These are phyloP conservation scores for Carassius gibelio DNA, from an alignment of 2,113 vertebrate genomes.

Conservation along the genomic window DNA sequence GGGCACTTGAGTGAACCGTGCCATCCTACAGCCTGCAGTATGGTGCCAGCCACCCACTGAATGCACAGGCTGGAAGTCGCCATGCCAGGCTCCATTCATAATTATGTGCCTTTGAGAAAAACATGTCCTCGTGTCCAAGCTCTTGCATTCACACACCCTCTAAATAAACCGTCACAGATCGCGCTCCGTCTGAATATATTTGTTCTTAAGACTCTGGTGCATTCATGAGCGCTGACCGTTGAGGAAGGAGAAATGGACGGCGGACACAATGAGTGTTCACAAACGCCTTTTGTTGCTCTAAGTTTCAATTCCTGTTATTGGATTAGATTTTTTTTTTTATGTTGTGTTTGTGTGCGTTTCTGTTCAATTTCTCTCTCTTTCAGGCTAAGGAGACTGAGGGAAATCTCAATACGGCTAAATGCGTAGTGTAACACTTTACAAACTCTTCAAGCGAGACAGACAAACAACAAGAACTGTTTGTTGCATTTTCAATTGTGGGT, in stretches of 20 bases:
- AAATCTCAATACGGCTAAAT: slow-evolving; percentile 33
- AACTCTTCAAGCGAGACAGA: slow-evolving; percentile 31
- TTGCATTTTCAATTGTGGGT: slow-evolving; percentile 42
- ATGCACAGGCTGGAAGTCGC: slow-evolving; percentile 66
- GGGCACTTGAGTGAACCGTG: slow-evolving; percentile 69
- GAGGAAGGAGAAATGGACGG: slow-evolving; percentile 45
- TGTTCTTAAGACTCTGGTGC: slow-evolving; percentile 60
- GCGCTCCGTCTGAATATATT: slow-evolving; percentile 60
- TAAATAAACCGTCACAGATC: slow-evolving; percentile 63
- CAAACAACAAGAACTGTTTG: slow-evolving; percentile 36
- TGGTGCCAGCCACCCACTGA: slow-evolving; percentile 72
- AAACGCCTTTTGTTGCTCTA: slow-evolving; percentile 60
- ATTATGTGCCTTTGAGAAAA: slow-evolving; percentile 68
- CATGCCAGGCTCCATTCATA: slow-evolving; percentile 70
- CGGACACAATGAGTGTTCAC: slow-evolving; percentile 64
- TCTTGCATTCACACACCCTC: slow-evolving; percentile 54
- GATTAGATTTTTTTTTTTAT: slow-evolving; percentile 44
- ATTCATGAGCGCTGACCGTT: slow-evolving; percentile 70
- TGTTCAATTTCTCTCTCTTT: slow-evolving; percentile 39
- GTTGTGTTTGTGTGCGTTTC: slow-evolving; percentile 39
- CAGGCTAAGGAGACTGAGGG: not conserved
- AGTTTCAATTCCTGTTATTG: slow-evolving; percentile 59
- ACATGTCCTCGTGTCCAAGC: slow-evolving; percentile 66
- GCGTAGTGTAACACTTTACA: slow-evolving; percentile 46
- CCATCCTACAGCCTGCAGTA: slow-evolving; percentile 59